Percentiles rank a stretch among this genome's conserved stretches.
These are phyloP conservation scores for Cartodere bifasciata DNA, from an alignment of 2,888 invertebrate genomes.

Conservation along the genomic window DNA sequence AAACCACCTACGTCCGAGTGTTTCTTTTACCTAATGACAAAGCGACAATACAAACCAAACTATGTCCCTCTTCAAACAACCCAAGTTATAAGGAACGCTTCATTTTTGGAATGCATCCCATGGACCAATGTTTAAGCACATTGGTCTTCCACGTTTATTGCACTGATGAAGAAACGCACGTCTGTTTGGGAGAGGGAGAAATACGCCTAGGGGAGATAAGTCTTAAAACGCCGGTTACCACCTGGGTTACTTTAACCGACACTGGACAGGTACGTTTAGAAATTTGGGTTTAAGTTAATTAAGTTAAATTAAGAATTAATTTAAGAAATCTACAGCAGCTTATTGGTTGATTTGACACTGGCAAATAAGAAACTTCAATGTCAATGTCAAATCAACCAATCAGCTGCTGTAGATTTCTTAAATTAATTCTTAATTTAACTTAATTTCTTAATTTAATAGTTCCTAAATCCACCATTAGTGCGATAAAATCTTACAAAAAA, in stretches of 20 bases:
- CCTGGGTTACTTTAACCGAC: constrained; percentile 67
- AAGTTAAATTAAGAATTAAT: too few species aligned
- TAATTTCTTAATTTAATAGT: too few species aligned
- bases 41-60: constrained; percentile 54
- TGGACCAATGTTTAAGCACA: constrained; percentile 44
- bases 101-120: constrained; percentile 48
- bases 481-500: too few species aligned
- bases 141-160: constrained; percentile 58
- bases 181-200: constrained; percentile 55
- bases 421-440: too few species aligned
- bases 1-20: constrained; percentile 66
- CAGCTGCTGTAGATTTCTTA: too few species aligned
- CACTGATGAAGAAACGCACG: constrained; percentile 48
- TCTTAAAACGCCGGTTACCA: constrained; percentile 53
- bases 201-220: constrained; percentile 51
- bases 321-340: too few species aligned
- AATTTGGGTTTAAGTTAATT: constrained; percentile 9
- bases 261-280: constrained; percentile 47
- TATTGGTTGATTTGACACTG: too few species aligned
- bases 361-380: too few species aligned
- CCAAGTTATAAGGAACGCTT: constrained; percentile 71
- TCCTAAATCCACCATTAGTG: too few species aligned
- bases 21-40: constrained; percentile 60
- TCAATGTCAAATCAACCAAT: too few species aligned
- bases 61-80: constrained; percentile 53